Conservation (phyloP, 2,797 vertebrate genomes). For the Alfaro cultratus region DNA sequence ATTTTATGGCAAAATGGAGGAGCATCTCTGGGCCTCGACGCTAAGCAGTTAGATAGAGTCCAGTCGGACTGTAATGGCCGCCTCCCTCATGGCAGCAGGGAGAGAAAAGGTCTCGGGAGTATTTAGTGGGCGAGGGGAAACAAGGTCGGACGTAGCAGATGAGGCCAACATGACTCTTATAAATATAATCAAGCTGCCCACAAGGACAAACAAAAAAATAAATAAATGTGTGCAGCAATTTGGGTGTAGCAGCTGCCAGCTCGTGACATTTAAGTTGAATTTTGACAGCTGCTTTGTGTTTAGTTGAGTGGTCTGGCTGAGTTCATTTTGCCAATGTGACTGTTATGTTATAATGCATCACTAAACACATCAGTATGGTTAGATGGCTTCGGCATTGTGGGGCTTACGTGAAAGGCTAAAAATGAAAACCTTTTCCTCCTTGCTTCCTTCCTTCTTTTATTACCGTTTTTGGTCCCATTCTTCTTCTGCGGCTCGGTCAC, state of each 20-base stretch:
- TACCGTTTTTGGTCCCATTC: slow-evolving; percentile 14
- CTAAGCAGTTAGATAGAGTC: slow-evolving; percentile 39
- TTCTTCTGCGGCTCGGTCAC: not conserved
- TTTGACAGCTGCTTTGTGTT: slow-evolving; percentile 59
- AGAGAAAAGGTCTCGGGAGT: slow-evolving; percentile 52
- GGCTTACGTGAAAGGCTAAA: slow-evolving; percentile 58
- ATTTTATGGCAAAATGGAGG: slow-evolving; percentile 25
- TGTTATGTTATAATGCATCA: slow-evolving; percentile 55
- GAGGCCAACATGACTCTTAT: slow-evolving; percentile 37
- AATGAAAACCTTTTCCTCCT: slow-evolving; percentile 51
- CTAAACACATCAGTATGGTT: slow-evolving; percentile 33
- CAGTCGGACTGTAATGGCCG: slow-evolving; percentile 47
- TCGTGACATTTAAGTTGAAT: slow-evolving; percentile 40
- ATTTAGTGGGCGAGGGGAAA: slow-evolving; percentile 52
- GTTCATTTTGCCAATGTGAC: slow-evolving; percentile 53
- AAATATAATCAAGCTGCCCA: slow-evolving; percentile 51
- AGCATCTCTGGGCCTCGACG: slow-evolving; percentile 21
- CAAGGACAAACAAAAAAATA: slow-evolving; percentile 55
- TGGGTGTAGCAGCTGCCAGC: slow-evolving; percentile 42
- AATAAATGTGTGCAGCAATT: slow-evolving; percentile 27
- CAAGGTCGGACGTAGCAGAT: slow-evolving; percentile 52
- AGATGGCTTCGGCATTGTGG: slow-evolving; percentile 53
- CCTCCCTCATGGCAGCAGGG: slow-evolving; percentile 39
- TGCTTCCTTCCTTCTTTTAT: slow-evolving; percentile 7
- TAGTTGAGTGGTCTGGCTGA: slow-evolving; percentile 47